These are phyloP conservation scores for Rhizoglyphus robini DNA, from an alignment of 1,140 invertebrate genomes.

Conservation along the genomic window DNA sequence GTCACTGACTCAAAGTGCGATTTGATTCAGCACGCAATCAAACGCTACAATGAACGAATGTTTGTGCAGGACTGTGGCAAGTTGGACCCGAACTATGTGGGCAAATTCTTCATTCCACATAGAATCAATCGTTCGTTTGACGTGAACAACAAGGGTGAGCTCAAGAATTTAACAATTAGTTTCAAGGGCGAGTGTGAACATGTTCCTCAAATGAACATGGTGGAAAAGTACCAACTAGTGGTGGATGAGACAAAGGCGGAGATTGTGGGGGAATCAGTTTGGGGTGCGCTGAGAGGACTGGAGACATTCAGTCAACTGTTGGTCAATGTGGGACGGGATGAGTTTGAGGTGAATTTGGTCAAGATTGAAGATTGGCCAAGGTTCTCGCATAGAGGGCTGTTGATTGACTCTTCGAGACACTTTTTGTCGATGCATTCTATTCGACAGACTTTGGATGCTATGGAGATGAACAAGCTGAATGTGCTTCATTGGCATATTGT, in stretches of 20 bases:
- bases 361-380: conserved; percentile 52
- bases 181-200: conserved; percentile 38
- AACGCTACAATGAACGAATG: conserved; percentile 30
- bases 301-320: conserved; percentile 36
- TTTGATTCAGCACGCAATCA: conserved; percentile 42
- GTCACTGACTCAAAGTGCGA: conserved; percentile 34
- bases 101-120: conserved; percentile 1
- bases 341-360: conserved; percentile 38
- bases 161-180: conserved; percentile 31
- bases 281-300: conserved; percentile 35
- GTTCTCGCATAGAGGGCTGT: conserved; percentile 56
- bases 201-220: conserved; percentile 47
- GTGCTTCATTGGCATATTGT: conserved; percentile 90
- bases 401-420: conserved; percentile 70
- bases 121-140: not conserved
- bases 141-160: conserved; percentile 28
- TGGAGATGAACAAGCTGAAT: conserved; percentile 79
- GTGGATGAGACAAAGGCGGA: conserved; percentile 24
- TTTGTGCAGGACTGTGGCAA: conserved; percentile 25
- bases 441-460: conserved; percentile 49
- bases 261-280: conserved; percentile 30
- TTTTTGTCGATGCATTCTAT: conserved; percentile 52
- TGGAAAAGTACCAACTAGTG: conserved; percentile 37
- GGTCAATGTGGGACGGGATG: conserved; percentile 24
- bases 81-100: not conserved